Base-by-base conservation (phyloP, 1,140 invertebrate genomes). In the Ceratosolen fusciceps region DNA sequence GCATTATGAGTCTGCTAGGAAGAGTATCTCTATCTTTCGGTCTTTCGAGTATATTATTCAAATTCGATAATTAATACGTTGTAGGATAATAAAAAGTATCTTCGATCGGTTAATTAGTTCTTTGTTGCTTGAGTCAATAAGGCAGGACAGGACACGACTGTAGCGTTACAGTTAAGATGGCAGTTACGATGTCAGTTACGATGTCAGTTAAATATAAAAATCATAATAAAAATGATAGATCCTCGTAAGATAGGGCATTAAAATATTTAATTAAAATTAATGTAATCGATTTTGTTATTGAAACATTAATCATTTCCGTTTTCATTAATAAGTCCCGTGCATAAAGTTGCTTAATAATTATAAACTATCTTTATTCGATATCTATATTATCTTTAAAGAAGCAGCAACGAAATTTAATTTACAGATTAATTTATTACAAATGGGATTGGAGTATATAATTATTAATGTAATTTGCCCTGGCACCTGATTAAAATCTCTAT, bases 401-500 rank as follows among this genome's bases (percentile, higher is more conserved):
- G 2, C n/a, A 67, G 43, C n/a, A 67, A 67, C 37, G 3, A 39
- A 39, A 67, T 39, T 67, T 24, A 43, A 43, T 67, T 24, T 43
- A 10, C 21, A 24, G n/a, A 67, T 67, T 67, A 67, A 67, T 67
- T 67, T 67, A 67, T 9, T 39, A 43, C 19, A 49, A 71, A 71
- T 71, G 2, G 43, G 43, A 19, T 29, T 39, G 43, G 10, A 52
- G 26, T 29, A 52, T 71, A 71, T 49, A 71, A 71, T 71, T 52
- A 71, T 71, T 71, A 24, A 71, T 31, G 26, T 52, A 71, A 71
- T 71, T 67, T 71, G 68, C 52, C 43, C 68, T 5, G 52, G 68
- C 68, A 49, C 68, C 39, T 49, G 43, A 71, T 71, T 67, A 71
- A 71, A n/a, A 71, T 71, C 68, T 47, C 39, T 19, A 71, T 71